phyloP scores from a whole-genome alignment of 2,888 invertebrate genomes.

The Catotricha subobsoleta region DNA sequence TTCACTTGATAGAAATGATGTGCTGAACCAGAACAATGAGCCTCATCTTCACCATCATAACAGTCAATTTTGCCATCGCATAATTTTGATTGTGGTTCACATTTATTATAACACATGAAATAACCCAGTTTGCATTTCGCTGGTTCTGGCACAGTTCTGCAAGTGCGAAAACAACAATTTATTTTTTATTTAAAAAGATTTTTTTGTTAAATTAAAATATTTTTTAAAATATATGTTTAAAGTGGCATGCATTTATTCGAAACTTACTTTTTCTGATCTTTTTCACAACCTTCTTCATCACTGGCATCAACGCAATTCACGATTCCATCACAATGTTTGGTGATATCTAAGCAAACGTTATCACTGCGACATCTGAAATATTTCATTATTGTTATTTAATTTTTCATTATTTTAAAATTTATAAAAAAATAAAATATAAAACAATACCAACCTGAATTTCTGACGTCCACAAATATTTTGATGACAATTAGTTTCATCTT shows the following conservation, averaged over 20 bases:
- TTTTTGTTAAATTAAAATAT: too few species aligned
- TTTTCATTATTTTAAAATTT: too few species aligned
- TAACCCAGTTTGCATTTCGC: conserved; percentile 22
- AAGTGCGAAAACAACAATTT: too few species aligned
- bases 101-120: conserved; percentile 40
- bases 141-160: too few species aligned
- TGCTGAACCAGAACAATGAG: conserved; percentile 34
- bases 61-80: conserved; percentile 56
- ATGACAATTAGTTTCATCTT: conserved; percentile 41
- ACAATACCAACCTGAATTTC: conserved; percentile 28
- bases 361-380: conserved; percentile 36
- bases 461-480: conserved; percentile 23
- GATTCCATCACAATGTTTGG: conserved; percentile 31
- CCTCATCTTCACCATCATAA: conserved; percentile 56
- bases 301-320: conserved; percentile 36
- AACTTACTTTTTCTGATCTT: conserved; percentile 11
- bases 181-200: too few species aligned
- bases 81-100: conserved; percentile 34
- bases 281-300: conserved; percentile 33
- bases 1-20: conserved; percentile 35
- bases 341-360: conserved; percentile 38
- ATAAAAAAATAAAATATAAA: too few species aligned
- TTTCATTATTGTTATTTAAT: too few species aligned
- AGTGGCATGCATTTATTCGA: background rate
- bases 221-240: background rate